Conservation (phyloP, 2,797 vertebrate genomes). For the Lepilemur ruficaudatus region DNA sequence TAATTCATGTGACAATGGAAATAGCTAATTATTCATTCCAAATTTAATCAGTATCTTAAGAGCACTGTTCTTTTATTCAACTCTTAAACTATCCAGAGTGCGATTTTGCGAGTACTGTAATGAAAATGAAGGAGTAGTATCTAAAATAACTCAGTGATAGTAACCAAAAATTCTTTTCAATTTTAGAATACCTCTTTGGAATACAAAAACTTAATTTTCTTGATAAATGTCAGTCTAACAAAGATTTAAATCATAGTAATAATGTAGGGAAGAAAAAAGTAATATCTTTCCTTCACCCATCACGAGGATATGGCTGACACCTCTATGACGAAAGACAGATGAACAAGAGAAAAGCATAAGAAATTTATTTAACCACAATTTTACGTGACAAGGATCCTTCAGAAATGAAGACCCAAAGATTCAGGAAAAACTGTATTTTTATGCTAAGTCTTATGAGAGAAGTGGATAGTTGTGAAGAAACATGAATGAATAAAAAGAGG, state of each 20-base stretch:
- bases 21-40: slow-evolving; percentile 57
- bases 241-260: slow-evolving; percentile 24
- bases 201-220: neutral
- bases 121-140: neutral
- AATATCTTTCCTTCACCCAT: neutral
- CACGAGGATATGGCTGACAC: neutral
- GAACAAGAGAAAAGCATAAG: neutral
- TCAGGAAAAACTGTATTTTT: neutral
- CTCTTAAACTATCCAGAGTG: neutral
- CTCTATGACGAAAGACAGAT: neutral
- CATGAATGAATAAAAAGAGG: neutral
- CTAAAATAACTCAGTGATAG: neutral
- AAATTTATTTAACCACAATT: neutral
- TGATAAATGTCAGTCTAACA: neutral
- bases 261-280: neutral
- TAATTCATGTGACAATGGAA: slow-evolving; percentile 40
- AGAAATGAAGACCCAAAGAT: neutral
- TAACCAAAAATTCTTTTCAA: neutral
- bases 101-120: neutral
- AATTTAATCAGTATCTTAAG: slow-evolving; percentile 43
- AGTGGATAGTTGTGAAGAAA: neutral
- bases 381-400: neutral
- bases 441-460: neutral
- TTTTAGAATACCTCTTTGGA: neutral
- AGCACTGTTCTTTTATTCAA: slow-evolving; percentile 1